These are phyloP conservation scores for Pristionchus fissidentatus DNA, from an alignment of 2,888 invertebrate genomes.

Conservation along the genomic window DNA sequence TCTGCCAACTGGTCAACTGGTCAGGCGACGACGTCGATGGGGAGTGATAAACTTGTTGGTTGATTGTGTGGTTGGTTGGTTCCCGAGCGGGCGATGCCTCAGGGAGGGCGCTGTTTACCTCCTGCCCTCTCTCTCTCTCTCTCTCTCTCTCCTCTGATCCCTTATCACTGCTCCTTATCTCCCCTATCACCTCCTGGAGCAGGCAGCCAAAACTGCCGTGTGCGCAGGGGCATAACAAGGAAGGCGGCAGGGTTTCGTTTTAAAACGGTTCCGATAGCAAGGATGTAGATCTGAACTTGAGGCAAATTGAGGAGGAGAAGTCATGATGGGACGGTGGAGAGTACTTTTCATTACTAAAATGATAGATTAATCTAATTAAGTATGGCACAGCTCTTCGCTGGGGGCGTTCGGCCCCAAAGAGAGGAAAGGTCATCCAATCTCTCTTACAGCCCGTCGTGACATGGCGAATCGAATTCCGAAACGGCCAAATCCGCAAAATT, in stretches of 20 bases:
- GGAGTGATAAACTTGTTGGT: not conserved
- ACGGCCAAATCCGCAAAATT: too few species aligned
- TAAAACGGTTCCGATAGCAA: too few species aligned
- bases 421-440: too few species aligned
- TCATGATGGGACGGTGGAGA: not conserved
- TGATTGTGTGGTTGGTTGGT: not conserved
- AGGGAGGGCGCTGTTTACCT: not conserved
- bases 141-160: too few species aligned
- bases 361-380: too few species aligned
- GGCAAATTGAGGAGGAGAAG: not conserved
- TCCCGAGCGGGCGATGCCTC: not conserved
- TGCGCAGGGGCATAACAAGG: not conserved
- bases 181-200: not conserved
- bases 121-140: conserved; percentile 26
- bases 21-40: not conserved
- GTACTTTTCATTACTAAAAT: too few species aligned
- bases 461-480: too few species aligned
- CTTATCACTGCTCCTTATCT: too few species aligned
- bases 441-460: too few species aligned
- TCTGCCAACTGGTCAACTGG: not conserved
- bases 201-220: not conserved
- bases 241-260: too few species aligned
- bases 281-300: not conserved
- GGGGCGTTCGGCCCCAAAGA: too few species aligned
- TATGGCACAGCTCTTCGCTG: too few species aligned